Evolutionary conservation across 1,140 invertebrate species (phyloP).

Genomic region (Heliconius himera): DNA sequence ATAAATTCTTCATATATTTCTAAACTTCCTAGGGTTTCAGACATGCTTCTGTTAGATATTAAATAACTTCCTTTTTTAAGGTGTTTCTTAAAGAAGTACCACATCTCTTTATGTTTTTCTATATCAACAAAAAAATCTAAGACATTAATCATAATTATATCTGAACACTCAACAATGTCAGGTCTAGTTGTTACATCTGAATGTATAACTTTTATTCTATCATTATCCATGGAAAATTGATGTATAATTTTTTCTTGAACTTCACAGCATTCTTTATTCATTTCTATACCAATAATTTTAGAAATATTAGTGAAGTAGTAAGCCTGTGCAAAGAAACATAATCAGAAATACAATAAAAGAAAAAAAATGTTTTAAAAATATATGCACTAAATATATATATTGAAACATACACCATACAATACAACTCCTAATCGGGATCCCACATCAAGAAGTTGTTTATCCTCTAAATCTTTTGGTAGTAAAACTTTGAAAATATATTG

Average conservation of each 20-base stretch:
- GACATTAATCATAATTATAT: conserved; percentile 86
- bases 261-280: conserved; percentile 86
- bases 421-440: conserved; percentile 87
- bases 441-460: conserved; percentile 85
- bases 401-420: conserved; percentile 84
- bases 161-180: conserved; percentile 81
- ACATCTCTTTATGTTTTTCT: conserved; percentile 82
- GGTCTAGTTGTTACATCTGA: conserved; percentile 82
- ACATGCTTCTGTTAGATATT: conserved; percentile 83
- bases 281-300: conserved; percentile 87
- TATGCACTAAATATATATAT: conserved; percentile 20
- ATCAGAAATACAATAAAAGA: background rate
- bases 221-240: conserved; percentile 82
- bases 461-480: conserved; percentile 82
- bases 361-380: too few species aligned
- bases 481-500: conserved; percentile 85
- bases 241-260: conserved; percentile 84
- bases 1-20: conserved; percentile 79
- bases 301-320: conserved; percentile 84
- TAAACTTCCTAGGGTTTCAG: conserved; percentile 79
- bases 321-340: conserved; percentile 80
- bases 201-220: conserved; percentile 83
- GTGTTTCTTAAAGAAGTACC: conserved; percentile 83
- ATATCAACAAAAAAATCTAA: conserved; percentile 85
- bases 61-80: conserved; percentile 83